A percentile compares a stretch with the other conserved stretches of the same genome.
phyloP scores from a whole-genome alignment of 2,797 vertebrate species.

The Adrianichthys oophorus region DNA sequence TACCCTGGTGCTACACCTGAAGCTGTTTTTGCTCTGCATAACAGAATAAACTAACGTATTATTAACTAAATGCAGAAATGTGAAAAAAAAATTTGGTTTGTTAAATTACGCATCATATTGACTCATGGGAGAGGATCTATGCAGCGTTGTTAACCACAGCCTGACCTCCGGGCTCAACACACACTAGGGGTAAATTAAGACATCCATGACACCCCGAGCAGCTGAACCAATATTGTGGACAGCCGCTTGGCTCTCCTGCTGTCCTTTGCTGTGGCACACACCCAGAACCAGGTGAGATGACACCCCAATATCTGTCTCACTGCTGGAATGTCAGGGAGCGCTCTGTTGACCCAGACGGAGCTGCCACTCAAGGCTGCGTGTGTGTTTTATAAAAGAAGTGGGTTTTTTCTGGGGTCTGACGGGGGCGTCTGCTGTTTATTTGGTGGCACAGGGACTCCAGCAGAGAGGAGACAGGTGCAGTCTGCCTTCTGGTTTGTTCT shows the following conservation, averaged over 20 bases:
- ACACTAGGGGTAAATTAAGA: conserved; percentile 59
- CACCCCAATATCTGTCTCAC: conserved; percentile 60
- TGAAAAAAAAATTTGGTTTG: too few species aligned
- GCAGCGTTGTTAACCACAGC: neutral
- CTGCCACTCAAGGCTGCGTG: conserved; percentile 70
- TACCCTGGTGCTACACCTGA: too few species aligned
- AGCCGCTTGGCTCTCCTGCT: conserved; percentile 40
- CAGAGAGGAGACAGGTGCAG: conserved; percentile 72
- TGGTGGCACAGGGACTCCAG: conserved; percentile 57
- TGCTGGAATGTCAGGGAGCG: conserved; percentile 58
- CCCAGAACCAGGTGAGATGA: conserved; percentile 68
- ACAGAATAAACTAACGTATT: too few species aligned
- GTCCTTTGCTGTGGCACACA: conserved; percentile 48
- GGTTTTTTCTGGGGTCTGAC: conserved; percentile 31
- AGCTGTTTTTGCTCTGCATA: too few species aligned
- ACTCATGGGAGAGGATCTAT: neutral
- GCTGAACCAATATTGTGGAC: conserved; percentile 74
- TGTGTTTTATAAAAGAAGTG: conserved; percentile 14
- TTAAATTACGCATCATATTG: too few species aligned
- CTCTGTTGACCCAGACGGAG: conserved; percentile 77
- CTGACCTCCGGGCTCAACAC: conserved; percentile 24
- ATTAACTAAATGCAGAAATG: too few species aligned
- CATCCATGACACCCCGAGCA: conserved; percentile 51
- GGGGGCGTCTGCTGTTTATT: conserved; percentile 54
- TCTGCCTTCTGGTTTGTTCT: conserved; percentile 34